Percentiles rank a stretch among this genome's conserved stretches.
phyloP scores from a whole-genome alignment of 64 coral and sea anemone genomes.

The Acropora yongei region DNA sequence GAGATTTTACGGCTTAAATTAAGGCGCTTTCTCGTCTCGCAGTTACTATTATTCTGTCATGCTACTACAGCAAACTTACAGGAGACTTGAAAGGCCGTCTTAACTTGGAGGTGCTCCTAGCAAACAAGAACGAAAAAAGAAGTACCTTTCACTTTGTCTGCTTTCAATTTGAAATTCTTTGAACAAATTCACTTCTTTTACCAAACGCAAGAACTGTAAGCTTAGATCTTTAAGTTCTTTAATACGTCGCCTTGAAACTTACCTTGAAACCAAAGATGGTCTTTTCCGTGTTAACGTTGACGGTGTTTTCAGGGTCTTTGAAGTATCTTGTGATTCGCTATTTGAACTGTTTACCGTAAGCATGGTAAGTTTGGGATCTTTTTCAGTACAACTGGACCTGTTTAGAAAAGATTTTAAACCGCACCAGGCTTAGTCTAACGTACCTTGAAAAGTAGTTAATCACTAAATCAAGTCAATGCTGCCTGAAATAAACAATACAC shows the following conservation, averaged over 20 bases:
- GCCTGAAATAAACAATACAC: not conserved
- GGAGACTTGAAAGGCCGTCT: slow-evolving; percentile 96
- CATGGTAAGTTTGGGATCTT: not conserved
- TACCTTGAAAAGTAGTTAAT: not conserved
- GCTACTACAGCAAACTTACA: slow-evolving; percentile 31
- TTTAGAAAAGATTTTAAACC: not conserved
- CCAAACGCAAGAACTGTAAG: no score
- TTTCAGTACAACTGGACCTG: not conserved
- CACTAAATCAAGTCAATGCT: not conserved
- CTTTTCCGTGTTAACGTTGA: not conserved
- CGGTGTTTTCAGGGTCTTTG: slow-evolving; percentile 7
- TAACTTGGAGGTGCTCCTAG: slow-evolving; percentile 60
- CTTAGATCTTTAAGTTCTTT: no score
- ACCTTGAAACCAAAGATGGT: slow-evolving; percentile 12
- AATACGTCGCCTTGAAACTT: not conserved
- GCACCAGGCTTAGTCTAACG: no score
- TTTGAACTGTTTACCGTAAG: not conserved
- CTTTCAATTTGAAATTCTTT: no score
- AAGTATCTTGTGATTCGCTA: not conserved
- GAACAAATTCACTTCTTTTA: no score
- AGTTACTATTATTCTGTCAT: no score
- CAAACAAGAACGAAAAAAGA: slow-evolving; percentile 1
- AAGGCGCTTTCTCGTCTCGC: no score
- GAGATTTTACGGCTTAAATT: no score
- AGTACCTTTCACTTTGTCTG: no score